phyloP scores from a whole-genome alignment of 2,113 vertebrate genomes.

The Peromyscus polionotus region DNA sequence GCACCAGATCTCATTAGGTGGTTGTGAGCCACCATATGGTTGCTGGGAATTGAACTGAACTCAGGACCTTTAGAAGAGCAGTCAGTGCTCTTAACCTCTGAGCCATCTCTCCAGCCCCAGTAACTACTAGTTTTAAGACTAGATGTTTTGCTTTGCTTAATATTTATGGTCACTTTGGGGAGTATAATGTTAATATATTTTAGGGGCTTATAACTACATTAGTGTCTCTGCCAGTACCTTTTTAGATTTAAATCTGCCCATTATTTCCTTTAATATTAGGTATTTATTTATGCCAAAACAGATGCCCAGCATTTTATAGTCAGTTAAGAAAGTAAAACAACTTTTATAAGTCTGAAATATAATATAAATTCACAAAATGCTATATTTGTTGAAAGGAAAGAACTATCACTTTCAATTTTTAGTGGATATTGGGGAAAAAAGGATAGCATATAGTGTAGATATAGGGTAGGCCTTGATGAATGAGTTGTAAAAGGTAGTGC shows the following conservation, averaged over 20 bases:
- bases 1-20: too few species aligned
- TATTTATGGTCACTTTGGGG: background rate
- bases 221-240: background rate
- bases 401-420: background rate
- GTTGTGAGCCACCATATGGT: too few species aligned
- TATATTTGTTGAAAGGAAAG: background rate
- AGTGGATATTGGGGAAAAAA: background rate
- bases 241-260: background rate
- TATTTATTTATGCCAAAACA: background rate
- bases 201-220: background rate
- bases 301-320: background rate
- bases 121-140: background rate
- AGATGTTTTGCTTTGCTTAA: background rate
- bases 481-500: background rate
- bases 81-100: too few species aligned
- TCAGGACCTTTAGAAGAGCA: too few species aligned
- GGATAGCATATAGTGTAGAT: background rate
- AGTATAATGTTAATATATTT: background rate
- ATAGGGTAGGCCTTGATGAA: slow-evolving; percentile 1
- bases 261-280: slow-evolving; percentile 18
- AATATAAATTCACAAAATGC: background rate
- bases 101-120: too few species aligned
- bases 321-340: background rate
- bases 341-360: background rate
- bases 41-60: too few species aligned